These are phyloP conservation scores for Nyleta sp. DNA, from an alignment of 2,888 invertebrate species.

Conservation along the genomic window DNA sequence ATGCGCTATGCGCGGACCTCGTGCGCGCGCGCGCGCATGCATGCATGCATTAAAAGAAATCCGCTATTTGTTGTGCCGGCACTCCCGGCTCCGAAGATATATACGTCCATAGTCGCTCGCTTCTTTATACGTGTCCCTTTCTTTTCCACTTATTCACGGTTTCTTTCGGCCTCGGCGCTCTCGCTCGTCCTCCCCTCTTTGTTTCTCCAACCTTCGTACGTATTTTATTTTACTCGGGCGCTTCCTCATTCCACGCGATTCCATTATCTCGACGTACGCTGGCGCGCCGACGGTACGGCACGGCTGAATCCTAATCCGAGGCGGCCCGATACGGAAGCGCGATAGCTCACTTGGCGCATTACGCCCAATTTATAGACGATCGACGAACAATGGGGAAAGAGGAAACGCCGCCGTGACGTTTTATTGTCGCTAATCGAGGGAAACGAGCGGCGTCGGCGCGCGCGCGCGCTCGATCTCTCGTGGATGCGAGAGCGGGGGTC, in stretches of 20 bases:
- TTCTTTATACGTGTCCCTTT: slow-evolving; percentile 43
- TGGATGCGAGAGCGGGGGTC: too few species aligned
- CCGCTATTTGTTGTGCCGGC: slow-evolving; percentile 68
- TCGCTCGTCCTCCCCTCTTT: slow-evolving; percentile 41
- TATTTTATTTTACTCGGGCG: slow-evolving; percentile 65
- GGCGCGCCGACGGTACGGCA: slow-evolving; percentile 39
- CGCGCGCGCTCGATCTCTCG: too few species aligned
- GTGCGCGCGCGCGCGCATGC: slow-evolving; percentile 1
- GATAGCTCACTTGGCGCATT: slow-evolving; percentile 31
- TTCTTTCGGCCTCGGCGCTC: slow-evolving; percentile 17
- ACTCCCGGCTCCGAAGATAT: slow-evolving; percentile 58
- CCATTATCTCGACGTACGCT: slow-evolving; percentile 58
- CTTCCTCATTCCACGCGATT: slow-evolving; percentile 72
- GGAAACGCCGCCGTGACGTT: slow-evolving; percentile 8
- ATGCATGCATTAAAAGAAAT: slow-evolving; percentile 54
- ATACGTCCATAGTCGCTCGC: slow-evolving; percentile 56
- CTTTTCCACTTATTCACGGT: slow-evolving; percentile 41
- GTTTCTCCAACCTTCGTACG: too few species aligned
- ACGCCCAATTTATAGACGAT: slow-evolving; percentile 39
- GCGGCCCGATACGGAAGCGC: slow-evolving; percentile 46
- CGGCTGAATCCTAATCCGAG: slow-evolving; percentile 49
- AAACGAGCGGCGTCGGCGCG: too few species aligned
- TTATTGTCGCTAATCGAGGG: slow-evolving; percentile 38
- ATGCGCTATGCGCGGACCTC: slow-evolving; percentile 35
- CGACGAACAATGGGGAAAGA: slow-evolving; percentile 30